These are phyloP conservation scores for Homalodisca vitripennis DNA, from an alignment of 1,140 invertebrate species.

Conservation along the genomic window DNA sequence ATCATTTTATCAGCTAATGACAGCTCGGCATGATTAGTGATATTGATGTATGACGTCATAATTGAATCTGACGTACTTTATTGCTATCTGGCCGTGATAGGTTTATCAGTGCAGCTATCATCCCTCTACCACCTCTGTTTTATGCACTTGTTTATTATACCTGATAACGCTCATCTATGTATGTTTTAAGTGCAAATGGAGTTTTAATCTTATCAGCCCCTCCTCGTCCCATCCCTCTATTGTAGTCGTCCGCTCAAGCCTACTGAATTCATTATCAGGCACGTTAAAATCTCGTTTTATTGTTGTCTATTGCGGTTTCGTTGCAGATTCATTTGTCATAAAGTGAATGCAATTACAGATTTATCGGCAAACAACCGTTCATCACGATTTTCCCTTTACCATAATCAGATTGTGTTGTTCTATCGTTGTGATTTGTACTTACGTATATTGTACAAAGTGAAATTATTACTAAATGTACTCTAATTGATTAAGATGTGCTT, in stretches of 20 bases:
- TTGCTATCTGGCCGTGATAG: neutral
- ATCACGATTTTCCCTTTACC: too few relatives aligned
- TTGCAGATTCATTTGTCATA: neutral
- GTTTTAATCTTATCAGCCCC: conserved; percentile 15
- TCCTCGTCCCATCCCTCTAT: neutral
- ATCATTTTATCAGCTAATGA: conserved; percentile 11
- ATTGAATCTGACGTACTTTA: neutral
- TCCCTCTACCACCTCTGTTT: neutral
- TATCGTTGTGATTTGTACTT: too few relatives aligned
- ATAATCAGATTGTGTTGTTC: too few relatives aligned
- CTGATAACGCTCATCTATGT: conserved; percentile 14
- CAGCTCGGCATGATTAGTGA: neutral
- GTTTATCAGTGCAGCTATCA: neutral
- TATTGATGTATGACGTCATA: conserved; percentile 10
- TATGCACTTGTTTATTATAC: conserved; percentile 1
- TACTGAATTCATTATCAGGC: neutral
- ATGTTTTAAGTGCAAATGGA: conserved; percentile 20
- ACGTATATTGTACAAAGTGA: too few relatives aligned
- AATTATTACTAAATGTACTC: too few relatives aligned
- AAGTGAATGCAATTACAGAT: neutral
- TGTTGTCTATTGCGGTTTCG: neutral
- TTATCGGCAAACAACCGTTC: too few relatives aligned
- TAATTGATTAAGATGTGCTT: too few relatives aligned
- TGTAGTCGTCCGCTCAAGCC: neutral
- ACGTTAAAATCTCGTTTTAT: neutral